Evolutionary conservation across 2,888 invertebrate genomes (phyloP).

Genomic region (Philopedon plagiatum): DNA sequence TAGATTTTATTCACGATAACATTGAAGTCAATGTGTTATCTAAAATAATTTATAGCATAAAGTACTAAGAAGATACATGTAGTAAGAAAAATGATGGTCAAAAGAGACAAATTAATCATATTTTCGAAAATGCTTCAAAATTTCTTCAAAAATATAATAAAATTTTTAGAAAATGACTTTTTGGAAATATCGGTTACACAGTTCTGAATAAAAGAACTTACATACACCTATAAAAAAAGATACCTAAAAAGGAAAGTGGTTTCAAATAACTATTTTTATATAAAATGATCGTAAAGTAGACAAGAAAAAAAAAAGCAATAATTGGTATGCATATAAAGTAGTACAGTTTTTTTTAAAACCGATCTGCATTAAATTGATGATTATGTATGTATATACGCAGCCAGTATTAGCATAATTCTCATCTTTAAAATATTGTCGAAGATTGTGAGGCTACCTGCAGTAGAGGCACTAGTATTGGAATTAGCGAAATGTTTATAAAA

Average conservation of each 20-base stretch:
- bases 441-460: background rate
- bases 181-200: too few species aligned
- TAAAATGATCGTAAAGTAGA: slow-evolving; percentile 23
- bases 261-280: slow-evolving; percentile 9
- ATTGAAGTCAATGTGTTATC: too few species aligned
- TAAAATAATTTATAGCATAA: too few species aligned
- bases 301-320: slow-evolving; percentile 49
- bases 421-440: slow-evolving; percentile 15
- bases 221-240: too few species aligned
- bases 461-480: background rate
- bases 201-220: too few species aligned
- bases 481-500: too few species aligned
- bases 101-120: too few species aligned
- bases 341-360: slow-evolving; percentile 60
- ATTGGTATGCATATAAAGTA: slow-evolving; percentile 59
- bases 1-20: background rate
- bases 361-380: slow-evolving; percentile 67
- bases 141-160: too few species aligned
- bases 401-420: slow-evolving; percentile 66
- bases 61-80: too few species aligned
- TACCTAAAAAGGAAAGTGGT: slow-evolving; percentile 13
- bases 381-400: slow-evolving; percentile 67
- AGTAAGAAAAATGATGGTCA: too few species aligned
- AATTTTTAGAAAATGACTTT: too few species aligned
- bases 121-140: too few species aligned